phyloP scores from a whole-genome alignment of 2,888 invertebrate genomes.

The Cylindroiulus punctatus region DNA sequence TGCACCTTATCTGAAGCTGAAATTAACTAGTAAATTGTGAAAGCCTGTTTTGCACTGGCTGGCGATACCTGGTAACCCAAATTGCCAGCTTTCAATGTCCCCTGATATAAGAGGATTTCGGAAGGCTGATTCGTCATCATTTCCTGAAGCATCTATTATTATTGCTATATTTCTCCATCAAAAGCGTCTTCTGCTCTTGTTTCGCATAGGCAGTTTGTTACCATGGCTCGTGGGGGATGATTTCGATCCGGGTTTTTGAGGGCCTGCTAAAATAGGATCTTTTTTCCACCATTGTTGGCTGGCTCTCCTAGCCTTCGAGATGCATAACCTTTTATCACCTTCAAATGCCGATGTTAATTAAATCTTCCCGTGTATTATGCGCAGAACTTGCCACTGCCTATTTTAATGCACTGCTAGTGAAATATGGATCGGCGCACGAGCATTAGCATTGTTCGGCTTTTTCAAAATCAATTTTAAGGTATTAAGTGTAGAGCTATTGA shows the following conservation, averaged over 20 bases:
- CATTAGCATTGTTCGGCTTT: constrained; percentile 30
- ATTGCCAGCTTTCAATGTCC: not conserved
- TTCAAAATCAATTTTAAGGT: constrained; percentile 39
- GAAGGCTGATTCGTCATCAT: constrained; percentile 11
- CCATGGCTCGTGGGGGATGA: not conserved
- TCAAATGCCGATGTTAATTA: constrained; percentile 39
- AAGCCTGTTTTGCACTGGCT: not conserved
- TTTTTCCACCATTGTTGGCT: not conserved
- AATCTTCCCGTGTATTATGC: not conserved
- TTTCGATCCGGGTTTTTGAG: not conserved
- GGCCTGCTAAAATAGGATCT: not conserved
- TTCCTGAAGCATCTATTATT: constrained; percentile 8
- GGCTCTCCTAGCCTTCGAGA: not conserved
- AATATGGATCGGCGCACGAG: not conserved
- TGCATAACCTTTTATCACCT: constrained; percentile 39
- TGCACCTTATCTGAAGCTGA: not conserved
- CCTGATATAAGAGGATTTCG: not conserved
- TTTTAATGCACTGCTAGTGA: constrained; percentile 22
- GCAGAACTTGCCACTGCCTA: not conserved
- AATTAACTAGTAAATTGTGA: not conserved
- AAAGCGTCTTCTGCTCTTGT: not conserved
- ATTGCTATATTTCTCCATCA: not conserved
- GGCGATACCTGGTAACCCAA: not conserved
- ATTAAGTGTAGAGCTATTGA: constrained; percentile 27
- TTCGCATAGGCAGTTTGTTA: not conserved